These are phyloP conservation scores for Hippolais icterina DNA, from an alignment of 2,113 vertebrate genomes.

Conservation along the genomic window DNA sequence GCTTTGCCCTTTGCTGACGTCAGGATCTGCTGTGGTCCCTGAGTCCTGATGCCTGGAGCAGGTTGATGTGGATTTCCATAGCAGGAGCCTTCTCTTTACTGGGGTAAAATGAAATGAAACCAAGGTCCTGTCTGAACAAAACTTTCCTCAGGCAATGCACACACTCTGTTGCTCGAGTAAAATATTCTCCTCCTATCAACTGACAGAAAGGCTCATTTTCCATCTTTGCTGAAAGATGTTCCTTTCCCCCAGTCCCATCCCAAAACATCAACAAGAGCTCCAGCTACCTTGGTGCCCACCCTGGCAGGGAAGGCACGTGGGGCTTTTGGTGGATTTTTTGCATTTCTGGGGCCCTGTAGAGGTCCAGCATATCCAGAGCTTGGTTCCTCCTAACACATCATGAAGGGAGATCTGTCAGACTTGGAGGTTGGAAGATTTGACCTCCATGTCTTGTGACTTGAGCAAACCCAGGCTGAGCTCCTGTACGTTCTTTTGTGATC, in stretches of 20 bases:
- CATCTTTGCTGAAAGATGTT: background rate
- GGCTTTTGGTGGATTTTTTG: background rate
- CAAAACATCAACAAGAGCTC: background rate
- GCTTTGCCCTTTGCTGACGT: background rate
- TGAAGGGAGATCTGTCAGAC: background rate
- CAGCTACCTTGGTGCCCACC: background rate
- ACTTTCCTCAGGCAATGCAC: background rate
- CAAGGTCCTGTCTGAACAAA: background rate
- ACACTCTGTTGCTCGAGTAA: background rate
- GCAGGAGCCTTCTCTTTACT: background rate
- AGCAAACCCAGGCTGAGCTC: background rate
- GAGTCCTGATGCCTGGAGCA: background rate
- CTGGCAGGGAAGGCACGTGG: background rate
- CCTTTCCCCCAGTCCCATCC: background rate
- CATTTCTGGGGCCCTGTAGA: background rate
- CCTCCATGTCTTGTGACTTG: rapidly evolving
- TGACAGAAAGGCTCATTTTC: background rate
- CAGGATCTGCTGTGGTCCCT: background rate
- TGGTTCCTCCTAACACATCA: background rate
- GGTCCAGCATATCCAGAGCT: background rate
- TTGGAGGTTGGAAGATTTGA: background rate
- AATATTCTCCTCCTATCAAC: background rate
- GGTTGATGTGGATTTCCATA: background rate
- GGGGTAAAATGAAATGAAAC: background rate
- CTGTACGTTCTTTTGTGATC: rapidly evolving